Evolutionary conservation across 2,797 vertebrate species (phyloP).

Genomic region (Hydrolagus colliei): DNA sequence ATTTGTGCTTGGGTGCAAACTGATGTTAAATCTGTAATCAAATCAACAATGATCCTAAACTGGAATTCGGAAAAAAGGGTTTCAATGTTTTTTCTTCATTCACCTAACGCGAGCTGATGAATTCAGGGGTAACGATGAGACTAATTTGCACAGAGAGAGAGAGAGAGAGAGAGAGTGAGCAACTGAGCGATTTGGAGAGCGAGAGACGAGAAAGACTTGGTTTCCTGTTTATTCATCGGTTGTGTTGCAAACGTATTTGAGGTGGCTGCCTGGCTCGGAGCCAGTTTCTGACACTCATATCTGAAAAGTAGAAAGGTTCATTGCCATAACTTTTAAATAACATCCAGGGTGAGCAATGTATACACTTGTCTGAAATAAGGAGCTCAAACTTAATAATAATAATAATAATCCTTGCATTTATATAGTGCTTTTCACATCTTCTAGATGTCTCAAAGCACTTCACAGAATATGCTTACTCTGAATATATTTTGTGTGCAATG

Average conservation of each 20-base stretch:
- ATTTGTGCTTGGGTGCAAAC: background rate
- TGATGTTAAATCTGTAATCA: background rate
- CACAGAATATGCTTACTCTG: too few species aligned
- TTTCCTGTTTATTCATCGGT: constrained; percentile 65
- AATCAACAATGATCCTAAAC: background rate
- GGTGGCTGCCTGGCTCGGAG: constrained; percentile 43
- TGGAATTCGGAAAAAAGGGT: background rate
- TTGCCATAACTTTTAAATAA: background rate
- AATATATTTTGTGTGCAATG: too few species aligned
- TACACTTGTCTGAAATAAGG: background rate
- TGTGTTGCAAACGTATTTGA: constrained; percentile 45
- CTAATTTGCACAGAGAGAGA: too few species aligned
- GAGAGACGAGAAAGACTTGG: constrained; percentile 39
- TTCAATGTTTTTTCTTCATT: background rate
- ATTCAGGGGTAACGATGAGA: too few species aligned
- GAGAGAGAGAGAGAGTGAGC: too few species aligned
- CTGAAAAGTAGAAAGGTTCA: background rate
- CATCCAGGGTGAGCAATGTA: background rate
- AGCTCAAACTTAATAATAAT: background rate
- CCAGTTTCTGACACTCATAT: background rate
- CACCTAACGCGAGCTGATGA: too few species aligned
- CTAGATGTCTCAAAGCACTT: too few species aligned
- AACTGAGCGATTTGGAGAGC: background rate
- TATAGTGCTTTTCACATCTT: too few species aligned
- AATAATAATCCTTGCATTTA: too few species aligned